Base-by-base conservation (phyloP, 2,888 invertebrate species). In the Linhomoeus sp. region DNA sequence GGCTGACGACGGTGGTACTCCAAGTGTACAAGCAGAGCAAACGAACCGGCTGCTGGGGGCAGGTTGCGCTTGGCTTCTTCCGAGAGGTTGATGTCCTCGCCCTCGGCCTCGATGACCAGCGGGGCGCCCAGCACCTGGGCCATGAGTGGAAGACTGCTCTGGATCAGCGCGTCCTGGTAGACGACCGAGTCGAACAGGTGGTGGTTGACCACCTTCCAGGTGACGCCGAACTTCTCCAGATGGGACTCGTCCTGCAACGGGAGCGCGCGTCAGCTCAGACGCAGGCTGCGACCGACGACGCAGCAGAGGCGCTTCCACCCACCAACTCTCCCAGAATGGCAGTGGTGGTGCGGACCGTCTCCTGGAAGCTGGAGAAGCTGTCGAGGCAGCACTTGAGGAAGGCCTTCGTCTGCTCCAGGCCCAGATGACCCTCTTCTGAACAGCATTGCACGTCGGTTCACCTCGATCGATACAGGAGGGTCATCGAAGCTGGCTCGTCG, bases 161-260 rank as follows among this genome's bases (percentile, higher is more conserved):
- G 73, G 51, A 76, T 70, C 44, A 72, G 63, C 41, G 73, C 71
- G 61, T 76, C 75, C 39, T 71, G 62, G 55, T 68, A 72, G 35
- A 71, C 68, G 51, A 70, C 66, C 44, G 68, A 67, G 52, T 77
- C 76, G 65, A 77, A 78, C 52, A 78, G 69, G 57, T 75, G 75
- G 57, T 77, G 76, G 65, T 77, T 77, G 51, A 77, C 73, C 56
- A 75, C 70, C 55, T 75, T 74, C 77, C 78, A 78, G 7, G 75
- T 75, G 42, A 78, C 69, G 55, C 74, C 73, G 58, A 77, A 77
- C 56, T 72, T 73, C 52, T 72, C 72, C 52, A 77, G 66, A 58
- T 76, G 73, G 51, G 74, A 71, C 48, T 68, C 67, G 62, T 77
- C 76, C 67, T 67, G 58, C 7, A 58, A 53, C 14, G 23, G 20